These are phyloP conservation scores for Pollimyrus isidori DNA, from an alignment of 2,113 vertebrate species.

Conservation along the genomic window DNA sequence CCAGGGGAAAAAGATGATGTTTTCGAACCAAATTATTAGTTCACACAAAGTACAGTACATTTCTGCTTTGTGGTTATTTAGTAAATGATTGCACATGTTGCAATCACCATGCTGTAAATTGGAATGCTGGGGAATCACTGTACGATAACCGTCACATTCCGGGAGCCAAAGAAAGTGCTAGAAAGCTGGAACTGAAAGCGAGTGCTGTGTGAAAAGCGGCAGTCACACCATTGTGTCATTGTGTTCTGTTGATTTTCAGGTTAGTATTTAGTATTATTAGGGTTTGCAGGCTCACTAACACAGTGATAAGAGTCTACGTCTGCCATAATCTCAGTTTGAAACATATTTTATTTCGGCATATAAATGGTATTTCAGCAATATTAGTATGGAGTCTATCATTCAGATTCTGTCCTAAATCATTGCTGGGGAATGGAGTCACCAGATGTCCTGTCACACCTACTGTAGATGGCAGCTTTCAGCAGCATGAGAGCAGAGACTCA, in stretches of 20 bases:
- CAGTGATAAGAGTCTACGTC: neutral
- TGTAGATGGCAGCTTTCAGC: neutral
- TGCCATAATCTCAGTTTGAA: neutral
- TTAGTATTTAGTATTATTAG: neutral
- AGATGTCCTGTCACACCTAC: neutral
- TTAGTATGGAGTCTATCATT: neutral
- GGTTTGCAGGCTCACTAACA: neutral
- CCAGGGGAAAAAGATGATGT: slow-evolving; percentile 37
- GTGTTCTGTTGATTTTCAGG: neutral
- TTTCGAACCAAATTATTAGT: slow-evolving; percentile 36
- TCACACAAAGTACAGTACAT: slow-evolving; percentile 29
- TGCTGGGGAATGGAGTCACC: neutral
- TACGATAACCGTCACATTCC: neutral
- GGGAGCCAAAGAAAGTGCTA: neutral
- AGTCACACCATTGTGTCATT: neutral
- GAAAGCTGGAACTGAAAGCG: neutral
- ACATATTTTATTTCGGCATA: neutral
- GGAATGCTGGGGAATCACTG: neutral
- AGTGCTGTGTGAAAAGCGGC: neutral
- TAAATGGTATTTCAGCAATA: neutral
- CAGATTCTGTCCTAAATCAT: neutral
- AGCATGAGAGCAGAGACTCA: neutral
- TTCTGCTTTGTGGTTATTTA: slow-evolving; percentile 46
- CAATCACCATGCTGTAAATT: slow-evolving; percentile 11
- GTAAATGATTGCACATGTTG: slow-evolving; percentile 38